These are phyloP conservation scores for Lottia scabra DNA, from an alignment of 2,888 invertebrate genomes.

Conservation along the genomic window DNA sequence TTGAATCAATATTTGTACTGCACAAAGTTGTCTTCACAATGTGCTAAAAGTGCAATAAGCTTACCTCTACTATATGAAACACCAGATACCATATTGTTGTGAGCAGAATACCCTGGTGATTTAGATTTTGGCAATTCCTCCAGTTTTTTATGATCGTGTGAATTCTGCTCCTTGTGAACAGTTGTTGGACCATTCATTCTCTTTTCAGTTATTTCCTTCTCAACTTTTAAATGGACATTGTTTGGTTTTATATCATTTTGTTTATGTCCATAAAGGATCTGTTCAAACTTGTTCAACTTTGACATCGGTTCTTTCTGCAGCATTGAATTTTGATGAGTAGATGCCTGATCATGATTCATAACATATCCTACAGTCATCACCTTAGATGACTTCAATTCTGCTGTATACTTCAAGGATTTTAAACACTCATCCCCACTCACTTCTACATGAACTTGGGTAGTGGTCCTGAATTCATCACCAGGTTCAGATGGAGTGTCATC, in stretches of 20 bases:
- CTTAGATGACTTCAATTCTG: slow-evolving; percentile 28
- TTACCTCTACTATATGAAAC: too few relatives aligned
- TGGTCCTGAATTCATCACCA: slow-evolving; percentile 53
- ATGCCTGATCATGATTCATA: slow-evolving; percentile 24
- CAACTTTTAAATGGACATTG: too few relatives aligned
- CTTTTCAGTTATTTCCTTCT: too few relatives aligned
- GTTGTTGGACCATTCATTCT: too few relatives aligned
- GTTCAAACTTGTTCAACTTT: neutral
- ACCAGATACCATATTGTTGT: too few relatives aligned
- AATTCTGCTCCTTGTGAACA: neutral
- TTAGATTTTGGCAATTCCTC: neutral
- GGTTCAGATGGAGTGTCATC: slow-evolving; percentile 61
- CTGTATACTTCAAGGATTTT: neutral
- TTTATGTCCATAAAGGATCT: neutral
- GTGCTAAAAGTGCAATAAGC: too few relatives aligned
- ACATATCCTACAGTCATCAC: slow-evolving; percentile 52
- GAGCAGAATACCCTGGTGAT: neutral
- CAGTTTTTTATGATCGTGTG: neutral
- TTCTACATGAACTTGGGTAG: slow-evolving; percentile 3
- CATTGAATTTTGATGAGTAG: neutral
- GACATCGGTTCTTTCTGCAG: neutral
- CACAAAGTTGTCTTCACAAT: too few relatives aligned
- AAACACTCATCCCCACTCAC: neutral
- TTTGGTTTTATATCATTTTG: neutral
- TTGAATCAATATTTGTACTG: too few relatives aligned